phyloP scores from a whole-genome alignment of 2,113 vertebrate species.

The Erpornis zantholeuca region DNA sequence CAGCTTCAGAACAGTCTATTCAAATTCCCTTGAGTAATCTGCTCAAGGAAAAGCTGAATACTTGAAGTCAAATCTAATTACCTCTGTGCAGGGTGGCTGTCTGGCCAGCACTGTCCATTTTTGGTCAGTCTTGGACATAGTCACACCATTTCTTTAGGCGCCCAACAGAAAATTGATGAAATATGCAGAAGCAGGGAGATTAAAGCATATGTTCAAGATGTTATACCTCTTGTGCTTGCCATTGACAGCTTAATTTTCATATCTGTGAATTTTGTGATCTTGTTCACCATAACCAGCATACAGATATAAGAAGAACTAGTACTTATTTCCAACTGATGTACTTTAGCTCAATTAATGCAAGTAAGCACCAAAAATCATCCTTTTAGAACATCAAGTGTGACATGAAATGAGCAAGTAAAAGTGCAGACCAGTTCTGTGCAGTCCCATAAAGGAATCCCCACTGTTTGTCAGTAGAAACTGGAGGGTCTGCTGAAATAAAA shows the following conservation, averaged over 20 bases:
- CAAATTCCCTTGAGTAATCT: background rate
- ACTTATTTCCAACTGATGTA: background rate
- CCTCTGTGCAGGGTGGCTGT: background rate
- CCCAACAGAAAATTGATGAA: background rate
- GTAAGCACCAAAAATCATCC: background rate
- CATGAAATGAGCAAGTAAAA: background rate
- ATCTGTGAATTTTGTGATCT: constrained; percentile 11
- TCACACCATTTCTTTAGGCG: background rate
- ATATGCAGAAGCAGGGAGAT: background rate
- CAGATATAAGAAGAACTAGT: constrained; percentile 32
- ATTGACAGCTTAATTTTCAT: constrained; percentile 24
- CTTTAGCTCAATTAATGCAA: constrained; percentile 17
- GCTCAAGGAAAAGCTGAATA: background rate
- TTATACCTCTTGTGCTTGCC: background rate
- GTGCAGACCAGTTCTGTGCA: background rate
- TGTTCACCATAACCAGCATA: constrained; percentile 13
- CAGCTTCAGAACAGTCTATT: background rate
- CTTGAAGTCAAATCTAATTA: background rate
- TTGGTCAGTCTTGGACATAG: background rate
- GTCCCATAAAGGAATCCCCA: background rate
- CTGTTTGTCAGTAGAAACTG: background rate
- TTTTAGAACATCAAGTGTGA: background rate
- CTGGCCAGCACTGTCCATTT: background rate
- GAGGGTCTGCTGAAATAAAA: background rate
- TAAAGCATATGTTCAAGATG: background rate